Evolutionary conservation across 2,113 vertebrate genomes (phyloP), one percentile per base, ranked within the genome.

Genomic region (Thryonomys swinderianus): DNA sequence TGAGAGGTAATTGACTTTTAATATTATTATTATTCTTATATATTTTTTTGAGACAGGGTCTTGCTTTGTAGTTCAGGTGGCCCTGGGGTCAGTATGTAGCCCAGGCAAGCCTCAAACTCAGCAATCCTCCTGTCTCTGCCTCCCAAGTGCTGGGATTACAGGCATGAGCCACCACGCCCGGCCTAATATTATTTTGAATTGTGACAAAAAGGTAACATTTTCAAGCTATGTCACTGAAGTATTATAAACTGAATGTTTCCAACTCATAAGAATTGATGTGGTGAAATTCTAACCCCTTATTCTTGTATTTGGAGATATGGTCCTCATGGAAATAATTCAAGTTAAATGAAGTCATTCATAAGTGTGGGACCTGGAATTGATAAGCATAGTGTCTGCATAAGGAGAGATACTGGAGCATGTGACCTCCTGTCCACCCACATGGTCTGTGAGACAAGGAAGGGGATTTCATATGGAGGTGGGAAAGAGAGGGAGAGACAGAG

Each of bases 1-100:
- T 51, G 30, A 88, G 71, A 88, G n/a, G 7, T 79, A 88, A 10
- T 76, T 69, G 18, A 76, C n/a, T 94, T 93, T 76, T 59, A 88
- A 66, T 73, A 7, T 61, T 78, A 55, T 51, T n/a, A n/a, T n/a
- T n/a, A n/a, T n/a, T n/a, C n/a, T n/a, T n/a, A n/a, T n/a, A n/a
- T n/a, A n/a, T n/a, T n/a, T n/a, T n/a, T n/a, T n/a, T n/a, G n/a
- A n/a, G n/a, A n/a, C n/a, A n/a, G n/a, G n/a, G n/a, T n/a, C n/a
- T n/a, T n/a, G n/a, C n/a, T n/a, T n/a, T n/a, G n/a, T n/a, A n/a
- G n/a, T n/a, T n/a, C n/a, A n/a, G n/a, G n/a, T n/a, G n/a, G n/a
- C n/a, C n/a, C n/a, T n/a, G n/a, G n/a, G n/a, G n/a, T n/a, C n/a
- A n/a, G n/a, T n/a, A n/a, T n/a, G n/a, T n/a, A n/a, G n/a, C n/a